phyloP scores from a whole-genome alignment of 2,113 vertebrate species.

The Microtus oregoni region DNA sequence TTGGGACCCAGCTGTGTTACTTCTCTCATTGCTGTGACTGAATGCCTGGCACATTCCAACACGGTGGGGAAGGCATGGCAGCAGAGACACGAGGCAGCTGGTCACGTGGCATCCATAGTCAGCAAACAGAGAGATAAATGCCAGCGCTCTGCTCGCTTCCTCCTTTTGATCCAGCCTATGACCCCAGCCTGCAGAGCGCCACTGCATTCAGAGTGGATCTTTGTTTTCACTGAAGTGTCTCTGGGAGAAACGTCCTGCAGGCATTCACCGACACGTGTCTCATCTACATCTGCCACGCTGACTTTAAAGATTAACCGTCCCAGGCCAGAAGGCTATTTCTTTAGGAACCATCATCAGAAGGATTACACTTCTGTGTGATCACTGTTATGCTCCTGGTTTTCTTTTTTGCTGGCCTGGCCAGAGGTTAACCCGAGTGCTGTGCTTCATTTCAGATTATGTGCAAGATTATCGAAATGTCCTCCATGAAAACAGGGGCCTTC shows the following conservation, averaged over 20 bases:
- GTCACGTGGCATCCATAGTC: neutral
- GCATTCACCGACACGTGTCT: neutral
- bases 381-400: neutral
- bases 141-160: neutral
- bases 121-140: neutral
- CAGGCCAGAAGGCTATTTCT: neutral
- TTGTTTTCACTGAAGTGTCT: neutral
- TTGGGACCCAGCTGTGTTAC: neutral
- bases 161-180: neutral
- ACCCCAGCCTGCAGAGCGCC: neutral
- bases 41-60: neutral
- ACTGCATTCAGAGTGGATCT: neutral
- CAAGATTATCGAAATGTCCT: constrained; percentile 92
- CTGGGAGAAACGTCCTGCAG: neutral
- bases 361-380: no score
- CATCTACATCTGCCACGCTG: no score
- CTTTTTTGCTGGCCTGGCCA: neutral
- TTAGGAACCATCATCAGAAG: neutral
- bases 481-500: constrained; percentile 94
- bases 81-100: neutral
- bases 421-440: neutral
- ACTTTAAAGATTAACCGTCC: neutral
- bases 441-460: constrained; percentile 88
- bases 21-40: neutral
- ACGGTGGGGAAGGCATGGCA: no score